Conservation (phyloP, 2,888 invertebrate genomes). For the Xestia ashworthii region DNA sequence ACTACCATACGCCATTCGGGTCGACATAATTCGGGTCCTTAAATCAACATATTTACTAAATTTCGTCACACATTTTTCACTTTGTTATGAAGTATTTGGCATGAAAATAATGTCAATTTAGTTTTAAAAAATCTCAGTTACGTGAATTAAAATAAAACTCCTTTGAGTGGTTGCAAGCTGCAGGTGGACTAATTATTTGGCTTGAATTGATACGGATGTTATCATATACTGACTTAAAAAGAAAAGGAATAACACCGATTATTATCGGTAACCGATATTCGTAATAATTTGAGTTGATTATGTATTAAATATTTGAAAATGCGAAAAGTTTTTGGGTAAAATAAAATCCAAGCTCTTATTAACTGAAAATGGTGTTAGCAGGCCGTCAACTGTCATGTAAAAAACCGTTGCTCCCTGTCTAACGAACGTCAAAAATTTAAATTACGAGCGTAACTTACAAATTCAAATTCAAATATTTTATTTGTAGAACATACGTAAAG, state of each 20-base stretch:
- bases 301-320: neutral
- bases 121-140: neutral
- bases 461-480: too few relatives aligned
- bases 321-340: neutral
- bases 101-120: neutral
- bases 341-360: neutral
- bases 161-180: neutral
- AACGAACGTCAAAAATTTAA: slow-evolving; percentile 5
- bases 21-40: too few relatives aligned
- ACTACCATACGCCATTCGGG: too few relatives aligned
- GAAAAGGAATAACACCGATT: neutral
- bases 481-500: too few relatives aligned
- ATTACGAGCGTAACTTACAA: slow-evolving; percentile 3
- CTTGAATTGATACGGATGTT: neutral
- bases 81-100: neutral
- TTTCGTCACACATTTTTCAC: neutral
- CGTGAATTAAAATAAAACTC: neutral
- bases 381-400: neutral
- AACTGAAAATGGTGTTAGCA: neutral
- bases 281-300: neutral
- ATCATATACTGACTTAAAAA: neutral
- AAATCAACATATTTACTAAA: too few relatives aligned
- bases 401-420: slow-evolving; percentile 6
- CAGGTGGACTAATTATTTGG: neutral
- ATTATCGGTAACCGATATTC: too few relatives aligned